Conservation (phyloP, 2,888 invertebrate species). For the Pilophorus perplexus region DNA sequence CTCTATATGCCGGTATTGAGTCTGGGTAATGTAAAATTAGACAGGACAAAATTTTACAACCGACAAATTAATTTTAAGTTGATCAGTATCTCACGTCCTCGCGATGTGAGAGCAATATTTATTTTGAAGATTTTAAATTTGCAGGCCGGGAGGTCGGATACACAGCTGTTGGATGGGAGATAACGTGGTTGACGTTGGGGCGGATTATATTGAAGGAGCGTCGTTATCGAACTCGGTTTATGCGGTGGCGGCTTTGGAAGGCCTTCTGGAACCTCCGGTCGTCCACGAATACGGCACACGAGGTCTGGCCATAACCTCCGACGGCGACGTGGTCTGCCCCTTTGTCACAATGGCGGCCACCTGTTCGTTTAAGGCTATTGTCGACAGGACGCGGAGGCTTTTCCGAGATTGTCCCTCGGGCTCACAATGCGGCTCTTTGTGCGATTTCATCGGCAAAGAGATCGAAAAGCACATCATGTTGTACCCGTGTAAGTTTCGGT, state of each 20-base stretch:
- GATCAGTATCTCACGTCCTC: no score
- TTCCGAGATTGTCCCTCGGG: constrained; percentile 60
- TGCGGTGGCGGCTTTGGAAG: constrained; percentile 67
- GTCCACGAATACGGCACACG: constrained; percentile 44
- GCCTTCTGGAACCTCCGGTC: constrained; percentile 54
- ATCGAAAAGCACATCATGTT: constrained; percentile 68
- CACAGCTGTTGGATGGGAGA: constrained; percentile 75
- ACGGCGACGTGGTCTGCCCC: constrained; percentile 47
- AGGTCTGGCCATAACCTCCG: constrained; percentile 36
- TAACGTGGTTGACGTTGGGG: constrained; percentile 68
- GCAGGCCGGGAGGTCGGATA: constrained; percentile 71
- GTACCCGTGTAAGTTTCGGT: constrained; percentile 68
- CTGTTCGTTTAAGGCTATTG: constrained; percentile 66
- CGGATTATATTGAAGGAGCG: constrained; percentile 70
- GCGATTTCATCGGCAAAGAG: constrained; percentile 62
- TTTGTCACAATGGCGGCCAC: constrained; percentile 64
- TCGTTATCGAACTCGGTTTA: constrained; percentile 65
- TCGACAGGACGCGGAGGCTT: constrained; percentile 59
- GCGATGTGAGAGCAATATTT: background rate
- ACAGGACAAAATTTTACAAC: no score
- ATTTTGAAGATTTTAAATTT: background rate
- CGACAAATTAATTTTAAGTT: no score
- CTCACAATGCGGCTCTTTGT: constrained; percentile 62
- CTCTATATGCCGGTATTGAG: no score
- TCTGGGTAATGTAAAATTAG: no score